These are phyloP conservation scores for Battus philenor DNA, from an alignment of 1,140 invertebrate species.

Conservation along the genomic window DNA sequence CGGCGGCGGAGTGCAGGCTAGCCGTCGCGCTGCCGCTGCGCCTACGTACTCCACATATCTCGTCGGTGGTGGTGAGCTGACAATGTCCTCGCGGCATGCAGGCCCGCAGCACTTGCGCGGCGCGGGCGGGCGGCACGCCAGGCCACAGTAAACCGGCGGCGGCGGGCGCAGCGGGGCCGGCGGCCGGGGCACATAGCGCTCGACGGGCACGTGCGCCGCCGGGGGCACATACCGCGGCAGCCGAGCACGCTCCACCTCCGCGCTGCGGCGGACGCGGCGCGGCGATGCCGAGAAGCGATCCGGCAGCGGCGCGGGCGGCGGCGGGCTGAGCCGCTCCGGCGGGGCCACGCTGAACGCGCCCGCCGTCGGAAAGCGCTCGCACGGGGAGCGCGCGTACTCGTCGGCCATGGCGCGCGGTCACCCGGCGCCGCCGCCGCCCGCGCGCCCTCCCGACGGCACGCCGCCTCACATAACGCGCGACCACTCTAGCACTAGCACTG, in stretches of 20 bases:
- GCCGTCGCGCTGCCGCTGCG: conserved; percentile 74
- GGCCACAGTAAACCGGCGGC: conserved; percentile 64
- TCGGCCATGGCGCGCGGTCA: conserved; percentile 64
- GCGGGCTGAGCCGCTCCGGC: conserved; percentile 70
- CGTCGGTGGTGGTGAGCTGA: conserved; percentile 68
- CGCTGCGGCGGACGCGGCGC: conserved; percentile 66
- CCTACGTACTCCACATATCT: conserved; percentile 78
- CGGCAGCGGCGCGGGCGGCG: conserved; percentile 68
- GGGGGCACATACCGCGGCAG: conserved; percentile 79
- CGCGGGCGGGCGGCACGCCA: conserved; percentile 75
- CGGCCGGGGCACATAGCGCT: conserved; percentile 80
- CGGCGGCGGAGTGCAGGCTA: conserved; percentile 78
- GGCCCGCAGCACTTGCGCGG: conserved; percentile 72
- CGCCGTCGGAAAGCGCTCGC: conserved; percentile 73
- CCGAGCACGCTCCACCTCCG: conserved; percentile 70
- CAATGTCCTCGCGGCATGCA: conserved; percentile 72
- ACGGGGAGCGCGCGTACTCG: conserved; percentile 75
- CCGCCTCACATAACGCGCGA: conserved; percentile 59
- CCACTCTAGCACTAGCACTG: conserved; percentile 51
- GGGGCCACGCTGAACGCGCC: conserved; percentile 73
- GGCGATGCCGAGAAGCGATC: conserved; percentile 75
- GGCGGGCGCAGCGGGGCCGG: conserved; percentile 75
- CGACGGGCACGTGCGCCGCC: conserved; percentile 81
- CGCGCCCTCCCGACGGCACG: conserved; percentile 47
- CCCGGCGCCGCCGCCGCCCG: conserved; percentile 63